phyloP scores from a whole-genome alignment of 2,797 vertebrate genomes.

The Hyperoplus lanceolatus region DNA sequence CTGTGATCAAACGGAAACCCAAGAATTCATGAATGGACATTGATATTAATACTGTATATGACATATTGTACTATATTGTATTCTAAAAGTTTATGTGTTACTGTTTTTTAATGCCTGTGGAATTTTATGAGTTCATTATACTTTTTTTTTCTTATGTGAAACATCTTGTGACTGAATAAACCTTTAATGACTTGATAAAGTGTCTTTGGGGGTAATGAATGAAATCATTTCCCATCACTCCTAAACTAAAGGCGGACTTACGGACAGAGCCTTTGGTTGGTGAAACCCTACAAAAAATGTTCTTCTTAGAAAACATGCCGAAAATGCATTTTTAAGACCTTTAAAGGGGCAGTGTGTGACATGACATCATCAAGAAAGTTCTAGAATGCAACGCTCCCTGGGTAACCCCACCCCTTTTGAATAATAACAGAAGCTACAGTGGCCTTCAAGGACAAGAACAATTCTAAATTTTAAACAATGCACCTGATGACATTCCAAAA shows the following conservation, averaged over 20 bases:
- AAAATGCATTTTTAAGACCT: too few relatives aligned
- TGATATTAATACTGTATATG: constrained; percentile 27
- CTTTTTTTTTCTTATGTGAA: constrained; percentile 72
- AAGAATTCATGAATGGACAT: constrained; percentile 47
- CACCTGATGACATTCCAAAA: too few relatives aligned
- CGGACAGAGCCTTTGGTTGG: too few relatives aligned
- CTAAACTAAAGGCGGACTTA: not conserved
- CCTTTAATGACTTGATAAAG: constrained; percentile 51
- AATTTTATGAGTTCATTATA: constrained; percentile 31
- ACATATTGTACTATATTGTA: constrained; percentile 32
- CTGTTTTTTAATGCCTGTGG: constrained; percentile 18
- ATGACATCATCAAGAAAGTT: too few relatives aligned
- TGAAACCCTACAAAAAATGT: too few relatives aligned
- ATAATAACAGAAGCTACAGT: too few relatives aligned
- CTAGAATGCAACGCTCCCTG: too few relatives aligned
- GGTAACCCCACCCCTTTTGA: too few relatives aligned
- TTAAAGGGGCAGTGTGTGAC: too few relatives aligned
- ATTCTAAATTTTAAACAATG: too few relatives aligned
- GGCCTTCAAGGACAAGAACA: too few relatives aligned
- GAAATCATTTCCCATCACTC: not conserved
- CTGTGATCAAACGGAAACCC: constrained; percentile 78
- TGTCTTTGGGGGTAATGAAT: constrained; percentile 16
- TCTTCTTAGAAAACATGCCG: too few relatives aligned
- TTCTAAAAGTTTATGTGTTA: constrained; percentile 22
- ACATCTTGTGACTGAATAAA: constrained; percentile 68